phyloP scores from a whole-genome alignment of 1,140 invertebrate genomes.

The Philopotamus ludificatus region DNA sequence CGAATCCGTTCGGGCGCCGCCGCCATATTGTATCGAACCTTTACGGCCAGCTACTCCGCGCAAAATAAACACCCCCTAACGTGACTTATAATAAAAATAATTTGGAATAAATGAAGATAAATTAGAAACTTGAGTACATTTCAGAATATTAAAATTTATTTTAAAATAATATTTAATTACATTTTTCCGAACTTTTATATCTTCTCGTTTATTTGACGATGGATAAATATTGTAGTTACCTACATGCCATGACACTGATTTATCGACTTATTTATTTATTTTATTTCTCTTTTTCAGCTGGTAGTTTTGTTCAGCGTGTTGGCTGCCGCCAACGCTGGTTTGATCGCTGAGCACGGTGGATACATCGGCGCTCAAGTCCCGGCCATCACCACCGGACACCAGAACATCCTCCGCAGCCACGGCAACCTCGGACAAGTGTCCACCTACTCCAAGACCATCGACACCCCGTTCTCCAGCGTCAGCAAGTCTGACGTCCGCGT shows the following conservation, averaged over 20 bases:
- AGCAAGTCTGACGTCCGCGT: conserved; percentile 64
- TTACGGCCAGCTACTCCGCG: too few species aligned
- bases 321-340: conserved; percentile 43
- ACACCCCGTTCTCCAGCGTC: conserved; percentile 68
- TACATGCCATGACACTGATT: too few species aligned
- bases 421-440: conserved; percentile 65
- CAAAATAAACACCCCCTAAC: too few species aligned
- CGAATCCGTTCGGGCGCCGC: not conserved
- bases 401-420: conserved; percentile 61
- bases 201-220: too few species aligned
- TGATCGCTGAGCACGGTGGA: conserved; percentile 19
- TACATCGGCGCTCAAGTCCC: conserved; percentile 47
- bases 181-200: too few species aligned
- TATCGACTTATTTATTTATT: not conserved
- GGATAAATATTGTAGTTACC: too few species aligned
- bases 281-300: conserved; percentile 47
- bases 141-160: too few species aligned
- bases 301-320: conserved; percentile 50
- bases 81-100: not conserved
- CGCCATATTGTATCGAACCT: too few species aligned
- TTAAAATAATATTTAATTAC: too few species aligned
- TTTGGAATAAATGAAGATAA: not conserved
- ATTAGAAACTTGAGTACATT: too few species aligned
- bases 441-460: conserved; percentile 63
- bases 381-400: conserved; percentile 60